Evolutionary conservation across 2,113 vertebrate genomes (phyloP).

Genomic region (Sprattus sprattus): DNA sequence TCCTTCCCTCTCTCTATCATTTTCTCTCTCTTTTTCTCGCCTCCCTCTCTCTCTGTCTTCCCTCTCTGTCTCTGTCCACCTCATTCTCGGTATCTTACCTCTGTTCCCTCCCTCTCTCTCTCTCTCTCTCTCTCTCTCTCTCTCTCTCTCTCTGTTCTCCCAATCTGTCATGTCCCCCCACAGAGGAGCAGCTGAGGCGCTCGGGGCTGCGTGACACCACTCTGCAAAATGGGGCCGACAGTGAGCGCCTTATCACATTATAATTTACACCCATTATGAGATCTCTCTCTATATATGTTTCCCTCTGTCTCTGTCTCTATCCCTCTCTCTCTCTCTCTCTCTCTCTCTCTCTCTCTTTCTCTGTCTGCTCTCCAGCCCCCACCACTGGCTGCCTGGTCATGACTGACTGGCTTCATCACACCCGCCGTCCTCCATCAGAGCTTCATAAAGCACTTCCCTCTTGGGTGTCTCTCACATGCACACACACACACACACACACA

Average conservation of each 20-base stretch:
- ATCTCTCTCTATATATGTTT: slow-evolving; percentile 6
- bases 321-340: background rate
- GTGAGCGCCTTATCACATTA: slow-evolving; percentile 16
- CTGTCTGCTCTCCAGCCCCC: background rate
- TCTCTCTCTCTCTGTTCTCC: slow-evolving; percentile 54
- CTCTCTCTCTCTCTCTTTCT: background rate
- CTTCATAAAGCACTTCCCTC: background rate
- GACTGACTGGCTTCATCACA: background rate
- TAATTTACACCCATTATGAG: slow-evolving; percentile 12
- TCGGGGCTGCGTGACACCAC: background rate
- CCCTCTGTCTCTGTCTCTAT: background rate
- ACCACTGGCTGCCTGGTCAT: background rate
- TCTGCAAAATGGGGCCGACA: slow-evolving; percentile 15
- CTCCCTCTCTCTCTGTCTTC: slow-evolving; percentile 40
- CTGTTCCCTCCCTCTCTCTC: slow-evolving; percentile 21
- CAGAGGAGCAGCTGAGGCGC: background rate
- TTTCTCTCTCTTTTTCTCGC: slow-evolving; percentile 6
- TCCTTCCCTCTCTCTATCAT: slow-evolving; percentile 49
- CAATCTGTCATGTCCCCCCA: slow-evolving; percentile 40
- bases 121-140: slow-evolving; percentile 38
- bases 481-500: background rate
- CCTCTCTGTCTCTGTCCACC: slow-evolving; percentile 35
- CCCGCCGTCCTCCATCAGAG: background rate
- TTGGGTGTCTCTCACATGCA: background rate
- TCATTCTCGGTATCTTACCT: slow-evolving; percentile 42